Evolutionary conservation across 2,113 vertebrate genomes (phyloP).

Genomic region (Paramormyrops kingsleyae): DNA sequence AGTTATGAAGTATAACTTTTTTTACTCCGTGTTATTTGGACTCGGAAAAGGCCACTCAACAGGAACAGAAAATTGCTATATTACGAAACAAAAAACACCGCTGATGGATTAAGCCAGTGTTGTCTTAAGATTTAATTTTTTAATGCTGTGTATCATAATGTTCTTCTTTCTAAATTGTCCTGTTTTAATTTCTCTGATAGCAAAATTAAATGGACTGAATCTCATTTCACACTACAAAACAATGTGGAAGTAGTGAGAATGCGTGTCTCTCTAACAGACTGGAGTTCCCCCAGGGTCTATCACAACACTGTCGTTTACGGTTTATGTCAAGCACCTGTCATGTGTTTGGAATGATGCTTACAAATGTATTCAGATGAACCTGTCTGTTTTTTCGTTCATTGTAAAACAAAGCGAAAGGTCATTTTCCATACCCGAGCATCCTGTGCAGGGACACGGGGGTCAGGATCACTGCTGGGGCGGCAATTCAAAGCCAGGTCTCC

Average conservation of each 20-base stretch:
- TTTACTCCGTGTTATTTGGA: neutral
- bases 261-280: neutral
- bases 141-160: neutral
- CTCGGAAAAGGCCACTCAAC: neutral
- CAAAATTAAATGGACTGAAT: neutral
- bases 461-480: neutral
- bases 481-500: neutral
- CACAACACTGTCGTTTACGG: neutral
- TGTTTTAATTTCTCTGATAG: neutral
- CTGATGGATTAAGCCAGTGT: neutral
- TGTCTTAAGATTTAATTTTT: neutral
- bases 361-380: neutral
- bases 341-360: neutral
- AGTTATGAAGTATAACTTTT: neutral
- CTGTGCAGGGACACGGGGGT: neutral
- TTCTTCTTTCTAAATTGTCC: neutral
- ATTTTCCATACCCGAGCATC: neutral
- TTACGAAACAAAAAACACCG: neutral
- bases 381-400: neutral
- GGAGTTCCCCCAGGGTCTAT: neutral
- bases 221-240: slow-evolving; percentile 1
- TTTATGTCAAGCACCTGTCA: neutral
- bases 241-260: neutral
- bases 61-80: neutral
- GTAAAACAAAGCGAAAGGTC: neutral